Evolutionary conservation across 2,888 invertebrate species (phyloP), one percentile per base, ranked within the genome.

Genomic region (Ellobium chinense): DNA sequence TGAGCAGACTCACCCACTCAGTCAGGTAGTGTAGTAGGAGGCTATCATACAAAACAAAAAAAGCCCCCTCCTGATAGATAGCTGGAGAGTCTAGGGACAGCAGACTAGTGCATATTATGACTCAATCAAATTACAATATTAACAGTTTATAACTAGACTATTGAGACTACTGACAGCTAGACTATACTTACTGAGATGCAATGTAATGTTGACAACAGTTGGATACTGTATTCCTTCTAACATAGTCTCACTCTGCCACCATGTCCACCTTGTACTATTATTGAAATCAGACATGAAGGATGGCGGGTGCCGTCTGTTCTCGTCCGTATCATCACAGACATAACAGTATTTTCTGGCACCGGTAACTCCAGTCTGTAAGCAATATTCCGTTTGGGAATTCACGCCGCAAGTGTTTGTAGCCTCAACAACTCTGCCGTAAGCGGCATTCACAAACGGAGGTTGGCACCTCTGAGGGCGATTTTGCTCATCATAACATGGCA

Each of bases 381-480:
- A 99, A 93, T 96, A 99, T 91, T 96, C 91, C 56, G 89, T 88
- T 27, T 88, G 85, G 27, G 84, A 81, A 66, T 95, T 94, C 89
- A 97, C 95, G 0, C 99, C 99, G 91, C 99, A 99, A 1, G 99
- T 99, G 93, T 99, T 99, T 24, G 98, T 98, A 14, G 97, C 97
- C 86, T 98, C 97, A 93, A 99, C 97, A 84, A 95, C 94, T 76
- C 97, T 95, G 92, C 96, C 95, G 94, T 96, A 99, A 12, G 99
- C 99, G 4, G 98, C 98, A 92, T 99, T 99, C 92, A 97, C 97
- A 93, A 99, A 99, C 89, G 97, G 97, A 0, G 99, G 99, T 89
- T 97, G 96, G 93, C 99, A 99, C 94, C 97, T 95, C 97, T 97
- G 95, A 18, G 94, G 88, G 46, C 87, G 86, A 31, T 92, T 91